A percentile compares a stretch with the other conserved stretches of the same genome.
Conservation (phyloP, 1,140 invertebrate species). For the Trinorchestia longiramus region DNA sequence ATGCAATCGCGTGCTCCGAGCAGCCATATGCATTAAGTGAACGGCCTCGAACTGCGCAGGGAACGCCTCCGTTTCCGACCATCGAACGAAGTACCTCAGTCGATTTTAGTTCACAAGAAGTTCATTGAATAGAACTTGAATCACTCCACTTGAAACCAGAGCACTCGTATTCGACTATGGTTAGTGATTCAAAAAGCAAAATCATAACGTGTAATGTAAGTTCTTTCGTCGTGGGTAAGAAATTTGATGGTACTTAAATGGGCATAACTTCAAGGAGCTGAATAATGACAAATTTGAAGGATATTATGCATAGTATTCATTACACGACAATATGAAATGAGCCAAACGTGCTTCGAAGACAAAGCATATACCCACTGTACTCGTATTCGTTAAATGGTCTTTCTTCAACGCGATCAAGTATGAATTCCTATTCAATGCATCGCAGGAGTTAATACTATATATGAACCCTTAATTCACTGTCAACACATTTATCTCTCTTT, state of each 20-base stretch:
- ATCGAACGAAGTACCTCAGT: not conserved
- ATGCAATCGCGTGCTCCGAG: not conserved
- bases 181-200: not conserved
- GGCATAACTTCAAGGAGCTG: too few relatives aligned
- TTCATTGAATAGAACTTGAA: not conserved
- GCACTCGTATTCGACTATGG: not conserved
- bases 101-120: not conserved
- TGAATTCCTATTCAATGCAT: not conserved
- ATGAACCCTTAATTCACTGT: not conserved
- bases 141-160: not conserved
- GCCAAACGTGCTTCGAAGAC: too few relatives aligned
- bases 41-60: not conserved
- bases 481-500: not conserved
- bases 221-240: not conserved
- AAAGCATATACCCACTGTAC: too few relatives aligned
- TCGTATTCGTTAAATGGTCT: too few relatives aligned
- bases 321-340: too few relatives aligned
- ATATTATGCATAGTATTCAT: too few relatives aligned
- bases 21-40: not conserved
- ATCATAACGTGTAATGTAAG: not conserved
- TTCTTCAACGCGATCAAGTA: too few relatives aligned
- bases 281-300: too few relatives aligned
- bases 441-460: not conserved
- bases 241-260: too few relatives aligned
- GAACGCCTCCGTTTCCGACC: not conserved